Base-by-base conservation (phyloP, 1,140 invertebrate genomes). In the Propsilocerus akamusi region DNA sequence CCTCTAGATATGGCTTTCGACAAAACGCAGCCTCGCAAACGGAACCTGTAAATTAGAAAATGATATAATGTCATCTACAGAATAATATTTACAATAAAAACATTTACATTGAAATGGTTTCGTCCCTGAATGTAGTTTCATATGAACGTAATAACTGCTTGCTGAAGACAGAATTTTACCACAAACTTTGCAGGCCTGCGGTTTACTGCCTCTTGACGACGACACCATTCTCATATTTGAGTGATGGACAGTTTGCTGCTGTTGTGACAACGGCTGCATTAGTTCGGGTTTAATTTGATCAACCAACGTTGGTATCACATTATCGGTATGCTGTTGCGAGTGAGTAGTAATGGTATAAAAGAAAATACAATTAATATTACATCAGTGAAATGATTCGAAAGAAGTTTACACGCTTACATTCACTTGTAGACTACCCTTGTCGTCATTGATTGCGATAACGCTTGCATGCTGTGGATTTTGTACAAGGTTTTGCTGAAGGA, bases 91-190 rank as follows among this genome's bases (percentile, higher is more conserved):
- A 48, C 46, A 55, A 63, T 66, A 66, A 72, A 77, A 73, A n/a
- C n/a, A n/a, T 65, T 85, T 73, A 75, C 88, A 78, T 68, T 79
- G 68, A 75, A 80, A 85, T 24, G 80, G 81, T 61, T 85, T 85
- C 58, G 78, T 80, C 46, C 78, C 77, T 25, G 81, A 83, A 64
- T 85, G 81, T 47, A 81, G 68, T 64, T 83, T 83, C 78, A 83
- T 81, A 63, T 85, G 81, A 57, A 83, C 81, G 58, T 85, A 84
- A 60, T 83, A 83, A 46, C 78, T 81, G 5, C 80, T 81, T 25
- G 80, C 74, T 2, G 80, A 83, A 41, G 79, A 80, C 25, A 85
- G 63, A 30, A 83, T 74, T 68, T 81, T 83, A 26, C 80, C 80
- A 61, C 81, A 84, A 12, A 83, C 72, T 64, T 82, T 81, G 63